Conservation (phyloP, 2,797 vertebrate species). For the Picus viridis region DNA sequence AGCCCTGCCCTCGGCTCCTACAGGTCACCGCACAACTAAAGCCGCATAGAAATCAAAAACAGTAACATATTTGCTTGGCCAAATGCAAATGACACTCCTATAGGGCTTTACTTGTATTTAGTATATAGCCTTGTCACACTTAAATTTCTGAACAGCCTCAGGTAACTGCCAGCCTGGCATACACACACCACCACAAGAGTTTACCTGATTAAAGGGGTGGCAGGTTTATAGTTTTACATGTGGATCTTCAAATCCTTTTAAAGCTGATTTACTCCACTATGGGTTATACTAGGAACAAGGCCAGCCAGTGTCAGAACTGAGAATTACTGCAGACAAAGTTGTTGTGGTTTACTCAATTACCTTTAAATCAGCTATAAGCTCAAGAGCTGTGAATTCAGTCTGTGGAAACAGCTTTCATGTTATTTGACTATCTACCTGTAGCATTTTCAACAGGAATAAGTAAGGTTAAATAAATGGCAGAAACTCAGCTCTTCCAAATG, state of each 20-base stretch:
- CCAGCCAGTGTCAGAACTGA: not conserved
- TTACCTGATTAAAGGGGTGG: not conserved
- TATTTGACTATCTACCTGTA: not conserved
- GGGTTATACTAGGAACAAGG: not conserved
- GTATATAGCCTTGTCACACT: not conserved
- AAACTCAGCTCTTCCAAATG: slow-evolving; percentile 7
- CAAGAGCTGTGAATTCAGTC: not conserved
- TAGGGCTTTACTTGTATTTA: not conserved
- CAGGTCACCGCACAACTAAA: not conserved
- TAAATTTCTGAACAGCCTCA: not conserved
- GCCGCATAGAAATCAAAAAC: not conserved
- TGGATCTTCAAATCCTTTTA: not conserved
- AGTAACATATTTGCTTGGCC: not conserved
- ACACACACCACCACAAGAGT: not conserved
- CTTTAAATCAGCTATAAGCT: not conserved
- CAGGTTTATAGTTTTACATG: not conserved
- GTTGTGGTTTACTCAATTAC: not conserved
- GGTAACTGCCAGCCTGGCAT: not conserved
- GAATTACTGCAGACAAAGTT: not conserved
- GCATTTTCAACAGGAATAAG: not conserved
- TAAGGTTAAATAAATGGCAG: not conserved
- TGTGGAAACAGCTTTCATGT: not conserved
- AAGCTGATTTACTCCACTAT: not conserved
- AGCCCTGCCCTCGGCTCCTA: not conserved
- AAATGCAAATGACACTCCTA: not conserved